A percentile compares a stretch with the other conserved stretches of the same genome.
phyloP scores from a whole-genome alignment of 2,888 invertebrate species.

The Catocala nupta region DNA sequence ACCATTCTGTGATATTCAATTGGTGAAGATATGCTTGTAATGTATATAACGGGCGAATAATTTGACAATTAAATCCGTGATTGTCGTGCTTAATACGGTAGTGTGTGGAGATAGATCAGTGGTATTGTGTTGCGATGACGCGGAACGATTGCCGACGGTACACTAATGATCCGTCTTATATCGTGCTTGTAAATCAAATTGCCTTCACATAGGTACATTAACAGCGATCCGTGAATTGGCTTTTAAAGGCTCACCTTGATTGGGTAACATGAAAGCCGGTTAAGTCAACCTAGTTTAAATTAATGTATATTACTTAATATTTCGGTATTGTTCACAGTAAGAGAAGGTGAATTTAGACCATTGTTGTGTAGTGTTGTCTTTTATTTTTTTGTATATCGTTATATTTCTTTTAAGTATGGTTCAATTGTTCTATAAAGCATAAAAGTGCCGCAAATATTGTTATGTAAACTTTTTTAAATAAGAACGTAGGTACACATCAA shows the following conservation, averaged over 20 bases:
- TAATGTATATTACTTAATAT: constrained; percentile 7
- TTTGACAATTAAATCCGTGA: constrained; percentile 24
- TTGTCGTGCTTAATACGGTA: constrained; percentile 14
- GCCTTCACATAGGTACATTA: constrained; percentile 50
- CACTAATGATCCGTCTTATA: constrained; percentile 70
- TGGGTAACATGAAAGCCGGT: constrained; percentile 34
- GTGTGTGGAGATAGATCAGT: constrained; percentile 44
- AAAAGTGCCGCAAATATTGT: no score
- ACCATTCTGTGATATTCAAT: constrained; percentile 4
- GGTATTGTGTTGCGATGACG: constrained; percentile 62
- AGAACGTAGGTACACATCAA: no score
- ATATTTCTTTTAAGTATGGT: no score
- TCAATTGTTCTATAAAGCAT: no score
- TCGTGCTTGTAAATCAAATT: constrained; percentile 66
- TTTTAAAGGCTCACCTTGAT: constrained; percentile 36
- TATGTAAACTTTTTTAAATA: no score
- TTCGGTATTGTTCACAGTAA: not conserved
- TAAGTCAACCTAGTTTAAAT: constrained; percentile 31
- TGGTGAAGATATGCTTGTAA: constrained; percentile 2
- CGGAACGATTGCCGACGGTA: constrained; percentile 57
- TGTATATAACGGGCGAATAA: constrained; percentile 19
- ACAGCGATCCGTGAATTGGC: constrained; percentile 32
- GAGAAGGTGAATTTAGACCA: not conserved
- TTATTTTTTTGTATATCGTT: no score
- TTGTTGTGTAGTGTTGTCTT: no score